Conservation (phyloP, 2,888 invertebrate species). For the Tipula lateralis region DNA sequence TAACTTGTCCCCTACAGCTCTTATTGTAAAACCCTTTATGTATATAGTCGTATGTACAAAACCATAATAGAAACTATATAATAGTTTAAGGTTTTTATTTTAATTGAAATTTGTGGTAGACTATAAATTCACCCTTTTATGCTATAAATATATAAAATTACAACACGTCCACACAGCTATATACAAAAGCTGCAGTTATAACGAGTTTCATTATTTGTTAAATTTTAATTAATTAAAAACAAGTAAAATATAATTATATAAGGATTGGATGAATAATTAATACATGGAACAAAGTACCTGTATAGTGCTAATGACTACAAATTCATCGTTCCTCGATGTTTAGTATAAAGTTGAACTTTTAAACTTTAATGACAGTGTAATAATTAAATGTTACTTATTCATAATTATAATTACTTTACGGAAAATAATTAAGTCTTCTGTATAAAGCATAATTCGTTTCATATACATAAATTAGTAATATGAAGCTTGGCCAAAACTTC, state of each 20-base stretch:
- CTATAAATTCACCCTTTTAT: neutral
- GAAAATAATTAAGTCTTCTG: no score
- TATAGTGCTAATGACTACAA: neutral
- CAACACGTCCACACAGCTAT: neutral
- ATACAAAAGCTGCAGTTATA: neutral
- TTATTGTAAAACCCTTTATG: no score
- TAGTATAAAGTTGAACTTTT: no score
- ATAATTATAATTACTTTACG: no score
- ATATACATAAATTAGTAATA: no score
- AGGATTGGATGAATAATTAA: neutral
- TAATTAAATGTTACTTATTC: no score
- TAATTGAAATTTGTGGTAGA: neutral
- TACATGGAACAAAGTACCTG: neutral
- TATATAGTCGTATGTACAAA: neutral
- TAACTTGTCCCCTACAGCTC: no score
- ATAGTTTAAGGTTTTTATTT: neutral
- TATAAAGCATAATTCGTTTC: no score
- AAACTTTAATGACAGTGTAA: no score
- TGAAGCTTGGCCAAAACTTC: no score
- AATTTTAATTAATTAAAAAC: neutral
- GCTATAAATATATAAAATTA: neutral
- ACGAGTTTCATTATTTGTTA: neutral
- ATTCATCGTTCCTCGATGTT: neutral
- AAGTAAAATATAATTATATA: neutral
- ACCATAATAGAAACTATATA: neutral